A percentile compares a stretch with the other conserved stretches of the same genome.
phyloP scores from a whole-genome alignment of 2,797 vertebrate genomes.

The Lithobates pipiens region DNA sequence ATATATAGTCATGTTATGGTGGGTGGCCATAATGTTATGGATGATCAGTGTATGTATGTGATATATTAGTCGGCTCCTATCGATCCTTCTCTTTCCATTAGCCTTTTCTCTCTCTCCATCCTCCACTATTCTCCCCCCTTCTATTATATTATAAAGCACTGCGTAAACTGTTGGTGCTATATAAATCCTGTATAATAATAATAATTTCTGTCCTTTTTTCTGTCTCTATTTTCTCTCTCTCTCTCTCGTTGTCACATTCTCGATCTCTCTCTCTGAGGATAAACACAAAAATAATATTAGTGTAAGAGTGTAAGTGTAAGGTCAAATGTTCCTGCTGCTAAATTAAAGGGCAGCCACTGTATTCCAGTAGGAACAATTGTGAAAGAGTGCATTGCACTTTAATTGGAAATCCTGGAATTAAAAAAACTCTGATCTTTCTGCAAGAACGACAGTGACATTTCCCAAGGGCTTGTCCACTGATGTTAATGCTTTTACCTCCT shows the following conservation, averaged over 20 bases:
- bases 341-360: constrained; percentile 22
- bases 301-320: constrained; percentile 1
- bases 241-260: not conserved
- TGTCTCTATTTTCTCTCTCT: not conserved
- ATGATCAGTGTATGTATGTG: too few species aligned
- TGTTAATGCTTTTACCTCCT: not conserved
- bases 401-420: constrained; percentile 35
- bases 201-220: not conserved
- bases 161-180: too few species aligned
- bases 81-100: not conserved
- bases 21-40: too few species aligned
- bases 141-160: too few species aligned
- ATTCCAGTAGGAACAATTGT: not conserved
- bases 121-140: not conserved
- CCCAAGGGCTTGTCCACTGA: not conserved
- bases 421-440: not conserved
- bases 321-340: not conserved
- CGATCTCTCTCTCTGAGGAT: not conserved
- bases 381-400: not conserved
- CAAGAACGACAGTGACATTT: not conserved
- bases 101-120: not conserved
- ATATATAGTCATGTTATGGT: too few species aligned
- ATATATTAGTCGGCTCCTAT: not conserved
- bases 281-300: constrained; percentile 6
- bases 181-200: too few species aligned